Percentiles rank a stretch among this genome's conserved stretches.
Conservation (phyloP, 2,888 invertebrate genomes). For the Lepetodrilus schrolli region DNA sequence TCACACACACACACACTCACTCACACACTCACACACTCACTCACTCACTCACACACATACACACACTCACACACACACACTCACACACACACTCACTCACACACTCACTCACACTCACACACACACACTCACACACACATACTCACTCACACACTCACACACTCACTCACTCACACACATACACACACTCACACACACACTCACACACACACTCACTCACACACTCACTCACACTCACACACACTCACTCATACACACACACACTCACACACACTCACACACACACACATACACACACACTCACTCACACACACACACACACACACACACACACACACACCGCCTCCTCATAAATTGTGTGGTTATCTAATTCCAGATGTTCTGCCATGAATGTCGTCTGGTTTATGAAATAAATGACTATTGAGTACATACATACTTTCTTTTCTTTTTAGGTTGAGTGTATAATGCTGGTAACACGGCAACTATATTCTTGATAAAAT, state of each 20-base stretch:
- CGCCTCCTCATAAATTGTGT: neutral
- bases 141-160: neutral
- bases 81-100: neutral
- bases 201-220: neutral
- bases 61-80: conserved; percentile 19
- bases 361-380: too few relatives aligned
- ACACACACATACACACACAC: conserved; percentile 20
- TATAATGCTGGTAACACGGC: too few relatives aligned
- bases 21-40: conserved; percentile 5
- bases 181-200: neutral
- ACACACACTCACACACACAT: neutral
- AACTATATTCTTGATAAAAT: too few relatives aligned
- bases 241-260: conserved; percentile 8
- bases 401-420: too few relatives aligned
- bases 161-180: neutral
- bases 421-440: too few relatives aligned
- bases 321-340: neutral
- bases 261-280: conserved; percentile 20
- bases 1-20: conserved; percentile 10
- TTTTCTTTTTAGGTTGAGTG: too few relatives aligned
- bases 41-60: conserved; percentile 12
- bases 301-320: neutral
- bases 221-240: conserved; percentile 5
- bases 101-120: neutral
- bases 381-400: too few relatives aligned